A percentile compares a stretch with the other conserved stretches of the same genome.
Evolutionary conservation across 2,888 invertebrate species (phyloP).

Genomic region (Epistrophella euchroma): DNA sequence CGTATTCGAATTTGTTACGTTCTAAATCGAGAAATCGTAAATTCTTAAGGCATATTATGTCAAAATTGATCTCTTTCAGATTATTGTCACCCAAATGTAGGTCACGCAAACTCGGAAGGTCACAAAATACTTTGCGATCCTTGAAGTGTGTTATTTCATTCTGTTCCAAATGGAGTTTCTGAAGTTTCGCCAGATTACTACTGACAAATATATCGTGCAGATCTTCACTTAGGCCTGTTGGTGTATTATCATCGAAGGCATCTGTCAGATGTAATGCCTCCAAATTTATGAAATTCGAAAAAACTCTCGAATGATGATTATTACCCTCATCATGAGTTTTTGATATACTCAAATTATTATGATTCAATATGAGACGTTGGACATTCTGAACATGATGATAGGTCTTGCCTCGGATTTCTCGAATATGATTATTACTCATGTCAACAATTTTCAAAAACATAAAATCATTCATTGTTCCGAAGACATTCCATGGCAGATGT

Average conservation of each 20-base stretch:
- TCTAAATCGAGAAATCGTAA: slow-evolving; percentile 89
- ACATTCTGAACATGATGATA: slow-evolving; percentile 90
- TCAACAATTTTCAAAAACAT: slow-evolving; percentile 87
- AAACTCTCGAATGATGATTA: slow-evolving; percentile 88
- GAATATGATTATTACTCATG: slow-evolving; percentile 89
- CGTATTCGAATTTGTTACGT: slow-evolving; percentile 87
- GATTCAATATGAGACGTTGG: slow-evolving; percentile 88
- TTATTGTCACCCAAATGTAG: slow-evolving; percentile 89
- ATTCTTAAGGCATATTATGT: slow-evolving; percentile 87
- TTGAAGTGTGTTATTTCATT: slow-evolving; percentile 89
- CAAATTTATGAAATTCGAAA: slow-evolving; percentile 89
- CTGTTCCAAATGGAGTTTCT: slow-evolving; percentile 90
- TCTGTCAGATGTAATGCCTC: slow-evolving; percentile 89
- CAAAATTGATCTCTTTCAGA: slow-evolving; percentile 87
- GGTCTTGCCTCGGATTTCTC: slow-evolving; percentile 89
- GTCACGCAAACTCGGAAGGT: slow-evolving; percentile 87
- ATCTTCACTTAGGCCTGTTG: slow-evolving; percentile 86
- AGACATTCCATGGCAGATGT: slow-evolving; percentile 88
- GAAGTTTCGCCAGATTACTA: slow-evolving; percentile 87
- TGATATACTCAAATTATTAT: slow-evolving; percentile 88
- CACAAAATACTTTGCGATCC: slow-evolving; percentile 88
- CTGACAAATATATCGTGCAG: slow-evolving; percentile 89
- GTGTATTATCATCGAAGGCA: slow-evolving; percentile 88
- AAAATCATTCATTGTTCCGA: slow-evolving; percentile 87
- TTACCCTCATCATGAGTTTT: slow-evolving; percentile 85